Conservation (phyloP, 2,113 vertebrate genomes). For the Anseranas semipalmata region DNA sequence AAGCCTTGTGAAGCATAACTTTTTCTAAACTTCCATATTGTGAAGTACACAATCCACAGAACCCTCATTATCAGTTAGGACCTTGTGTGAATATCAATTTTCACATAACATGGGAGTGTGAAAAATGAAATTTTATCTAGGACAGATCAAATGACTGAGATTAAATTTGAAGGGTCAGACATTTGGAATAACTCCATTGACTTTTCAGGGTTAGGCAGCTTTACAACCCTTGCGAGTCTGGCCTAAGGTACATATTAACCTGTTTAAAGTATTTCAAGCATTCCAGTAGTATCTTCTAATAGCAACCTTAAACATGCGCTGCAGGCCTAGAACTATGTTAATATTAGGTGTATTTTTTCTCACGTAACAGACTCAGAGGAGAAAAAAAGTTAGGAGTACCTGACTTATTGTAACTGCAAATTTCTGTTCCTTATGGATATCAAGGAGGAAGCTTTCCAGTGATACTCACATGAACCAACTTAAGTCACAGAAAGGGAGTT, state of each 20-base stretch:
- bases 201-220: neutral
- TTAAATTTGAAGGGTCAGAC: neutral
- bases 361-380: neutral
- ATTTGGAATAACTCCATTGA: neutral
- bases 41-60: neutral
- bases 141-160: neutral
- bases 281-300: neutral
- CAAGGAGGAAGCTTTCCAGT: neutral
- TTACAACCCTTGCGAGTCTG: neutral
- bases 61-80: neutral
- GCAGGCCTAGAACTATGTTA: neutral
- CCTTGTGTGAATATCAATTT: neutral
- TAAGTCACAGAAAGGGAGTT: neutral
- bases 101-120: neutral
- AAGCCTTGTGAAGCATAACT: neutral
- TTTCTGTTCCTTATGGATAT: neutral
- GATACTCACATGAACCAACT: neutral
- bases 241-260: neutral
- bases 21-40: neutral
- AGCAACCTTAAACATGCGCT: neutral
- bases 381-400: neutral
- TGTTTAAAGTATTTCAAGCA: neutral
- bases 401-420: neutral
- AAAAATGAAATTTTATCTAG: constrained; percentile 21
- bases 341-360: neutral